These are phyloP conservation scores for Sarcophaga subvicina DNA, from an alignment of 2,888 invertebrate species.

Conservation along the genomic window DNA sequence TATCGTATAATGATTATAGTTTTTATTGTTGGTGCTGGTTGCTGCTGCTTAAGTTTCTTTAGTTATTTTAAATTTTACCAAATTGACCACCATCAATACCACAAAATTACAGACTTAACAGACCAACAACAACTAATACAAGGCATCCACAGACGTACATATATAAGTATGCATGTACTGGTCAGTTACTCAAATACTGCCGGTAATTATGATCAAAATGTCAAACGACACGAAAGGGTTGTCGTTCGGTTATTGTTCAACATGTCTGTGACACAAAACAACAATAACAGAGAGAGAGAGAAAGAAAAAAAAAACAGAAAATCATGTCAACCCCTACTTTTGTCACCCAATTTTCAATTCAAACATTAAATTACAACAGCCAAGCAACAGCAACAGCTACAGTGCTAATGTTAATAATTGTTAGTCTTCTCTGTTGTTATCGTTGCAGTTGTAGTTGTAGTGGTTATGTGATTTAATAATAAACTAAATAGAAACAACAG, in stretches of 20 bases:
- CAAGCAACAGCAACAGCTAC: background rate
- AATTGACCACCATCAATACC: conserved; percentile 56
- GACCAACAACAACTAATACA: background rate
- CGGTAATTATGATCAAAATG: conserved; percentile 56
- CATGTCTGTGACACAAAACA: background rate
- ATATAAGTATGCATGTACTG: background rate
- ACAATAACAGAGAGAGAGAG: background rate
- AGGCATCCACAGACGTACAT: no score
- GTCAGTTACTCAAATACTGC: conserved; percentile 5
- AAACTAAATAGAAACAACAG: conserved; percentile 44
- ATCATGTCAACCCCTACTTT: conserved; percentile 59
- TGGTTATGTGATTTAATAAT: conserved; percentile 51
- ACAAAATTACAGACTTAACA: conserved; percentile 56
- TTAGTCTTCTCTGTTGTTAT: conserved; percentile 11
- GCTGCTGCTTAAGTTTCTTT: conserved; percentile 31
- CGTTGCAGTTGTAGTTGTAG: conserved; percentile 33
- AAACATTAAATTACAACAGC: conserved; percentile 48
- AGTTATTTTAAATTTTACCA: conserved; percentile 49
- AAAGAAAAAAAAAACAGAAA: background rate
- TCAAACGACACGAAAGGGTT: conserved; percentile 56
- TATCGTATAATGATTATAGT: conserved; percentile 33
- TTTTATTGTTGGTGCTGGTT: no score
- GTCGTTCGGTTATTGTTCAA: background rate
- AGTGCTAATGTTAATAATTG: conserved; percentile 1
- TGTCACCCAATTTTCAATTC: conserved; percentile 53